Evolutionary conservation across 2,888 invertebrate species (phyloP).

Genomic region (Heliconius hortense): DNA sequence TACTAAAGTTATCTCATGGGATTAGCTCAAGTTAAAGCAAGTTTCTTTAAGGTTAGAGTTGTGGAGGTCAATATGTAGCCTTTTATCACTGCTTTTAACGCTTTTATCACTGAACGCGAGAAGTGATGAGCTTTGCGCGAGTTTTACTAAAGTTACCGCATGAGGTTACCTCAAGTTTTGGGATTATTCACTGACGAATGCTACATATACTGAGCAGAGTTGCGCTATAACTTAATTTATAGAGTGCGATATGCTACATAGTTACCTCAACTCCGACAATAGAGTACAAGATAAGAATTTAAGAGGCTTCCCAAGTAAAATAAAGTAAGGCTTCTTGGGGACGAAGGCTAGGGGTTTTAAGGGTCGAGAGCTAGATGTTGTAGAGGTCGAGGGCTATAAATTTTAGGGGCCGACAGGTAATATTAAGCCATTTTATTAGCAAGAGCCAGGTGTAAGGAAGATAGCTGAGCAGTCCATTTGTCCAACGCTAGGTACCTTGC

Average conservation of each 20-base stretch:
- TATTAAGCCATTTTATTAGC: slow-evolving; percentile 94
- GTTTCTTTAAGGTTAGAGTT: background rate
- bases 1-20: too few relatives aligned
- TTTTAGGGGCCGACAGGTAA: background rate
- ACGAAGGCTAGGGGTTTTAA: background rate
- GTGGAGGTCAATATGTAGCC: background rate
- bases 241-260: background rate
- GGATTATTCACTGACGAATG: background rate
- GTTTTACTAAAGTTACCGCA: background rate
- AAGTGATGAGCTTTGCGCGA: background rate
- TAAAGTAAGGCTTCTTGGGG: too few relatives aligned
- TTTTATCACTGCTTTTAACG: too few relatives aligned
- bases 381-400: background rate
- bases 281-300: too few relatives aligned
- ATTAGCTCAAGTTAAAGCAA: background rate
- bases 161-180: background rate
- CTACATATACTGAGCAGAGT: background rate
- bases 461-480: slow-evolving; percentile 96
- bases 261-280: background rate
- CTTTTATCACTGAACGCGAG: background rate
- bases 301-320: too few relatives aligned
- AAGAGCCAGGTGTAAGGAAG: slow-evolving; percentile 93
- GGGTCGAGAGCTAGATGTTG: too few relatives aligned
- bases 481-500: slow-evolving; percentile 96
- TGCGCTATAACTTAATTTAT: background rate